Evolutionary conservation across 2,797 vertebrate genomes (phyloP).

Genomic region (Oreochromis mossambicus): DNA sequence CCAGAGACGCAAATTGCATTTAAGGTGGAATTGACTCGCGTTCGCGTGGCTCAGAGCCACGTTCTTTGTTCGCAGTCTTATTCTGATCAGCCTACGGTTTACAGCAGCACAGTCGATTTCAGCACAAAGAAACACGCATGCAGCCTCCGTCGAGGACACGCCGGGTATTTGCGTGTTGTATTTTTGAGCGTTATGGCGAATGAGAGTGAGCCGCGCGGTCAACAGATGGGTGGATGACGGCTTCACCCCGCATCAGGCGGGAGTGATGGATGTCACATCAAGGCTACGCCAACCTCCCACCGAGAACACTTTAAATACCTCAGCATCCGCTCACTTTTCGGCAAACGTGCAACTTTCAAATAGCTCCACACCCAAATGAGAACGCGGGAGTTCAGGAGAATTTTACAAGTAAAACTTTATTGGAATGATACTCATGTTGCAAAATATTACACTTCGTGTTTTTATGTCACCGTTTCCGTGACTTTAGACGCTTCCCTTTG

Average conservation of each 20-base stretch:
- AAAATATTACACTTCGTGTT: conserved; percentile 76
- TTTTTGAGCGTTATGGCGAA: neutral
- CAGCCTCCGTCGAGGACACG: neutral
- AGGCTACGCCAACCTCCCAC: neutral
- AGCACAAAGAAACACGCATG: neutral
- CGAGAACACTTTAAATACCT: neutral
- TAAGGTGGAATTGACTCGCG: conserved; percentile 61
- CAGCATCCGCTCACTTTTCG: neutral
- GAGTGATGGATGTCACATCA: conserved; percentile 28
- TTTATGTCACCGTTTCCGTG: conserved; percentile 53
- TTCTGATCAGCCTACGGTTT: neutral
- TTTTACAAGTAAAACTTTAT: conserved; percentile 82
- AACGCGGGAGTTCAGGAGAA: conserved; percentile 19
- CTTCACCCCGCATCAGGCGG: conserved; percentile 17
- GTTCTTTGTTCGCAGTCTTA: conserved; percentile 54
- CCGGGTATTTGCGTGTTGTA: neutral
- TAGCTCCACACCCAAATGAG: neutral
- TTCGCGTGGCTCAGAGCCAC: neutral
- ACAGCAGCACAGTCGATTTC: no score
- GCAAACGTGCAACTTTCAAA: neutral
- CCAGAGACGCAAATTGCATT: conserved; percentile 45
- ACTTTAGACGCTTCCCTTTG: conserved; percentile 61
- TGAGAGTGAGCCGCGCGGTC: neutral
- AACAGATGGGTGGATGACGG: conserved; percentile 38
- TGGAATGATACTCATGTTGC: conserved; percentile 79